These are phyloP conservation scores for Aporrectodea caliginosa DNA, from an alignment of 1,140 invertebrate species.

Conservation along the genomic window DNA sequence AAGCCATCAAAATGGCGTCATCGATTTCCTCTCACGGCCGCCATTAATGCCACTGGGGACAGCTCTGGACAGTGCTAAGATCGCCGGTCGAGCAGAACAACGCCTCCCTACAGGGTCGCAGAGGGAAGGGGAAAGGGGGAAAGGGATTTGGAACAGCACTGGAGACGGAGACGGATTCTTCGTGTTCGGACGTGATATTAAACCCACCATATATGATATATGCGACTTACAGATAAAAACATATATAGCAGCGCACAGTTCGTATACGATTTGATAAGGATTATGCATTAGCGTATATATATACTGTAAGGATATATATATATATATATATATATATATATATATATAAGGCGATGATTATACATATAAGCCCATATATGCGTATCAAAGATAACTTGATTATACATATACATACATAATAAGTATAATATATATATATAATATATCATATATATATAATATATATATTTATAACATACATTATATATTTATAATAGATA, in stretches of 20 bases:
- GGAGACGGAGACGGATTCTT: not conserved
- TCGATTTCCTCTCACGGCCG: not conserved
- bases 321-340: constrained; percentile 4
- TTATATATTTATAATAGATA: not conserved
- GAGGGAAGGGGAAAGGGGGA: not conserved
- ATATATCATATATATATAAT: not conserved
- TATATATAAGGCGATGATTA: not conserved
- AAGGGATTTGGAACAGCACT: not conserved
- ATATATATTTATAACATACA: not conserved
- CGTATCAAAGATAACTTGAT: not conserved
- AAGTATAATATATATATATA: not conserved
- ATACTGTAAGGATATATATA: not conserved
- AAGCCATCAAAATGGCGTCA: not conserved
- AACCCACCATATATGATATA: too few relatives aligned
- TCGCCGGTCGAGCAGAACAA: too few relatives aligned
- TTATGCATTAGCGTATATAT: not conserved
- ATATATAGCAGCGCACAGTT: too few relatives aligned
- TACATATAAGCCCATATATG: not conserved
- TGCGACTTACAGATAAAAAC: too few relatives aligned
- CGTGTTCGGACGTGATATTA: not conserved
- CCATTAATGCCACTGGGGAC: not conserved
- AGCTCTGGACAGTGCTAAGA: not conserved
- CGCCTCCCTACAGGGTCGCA: too few relatives aligned
- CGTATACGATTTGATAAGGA: not conserved
- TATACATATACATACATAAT: not conserved